Evolutionary conservation across 2,888 invertebrate genomes (phyloP).

Genomic region (Galeopsomyia nigrocyanea): DNA sequence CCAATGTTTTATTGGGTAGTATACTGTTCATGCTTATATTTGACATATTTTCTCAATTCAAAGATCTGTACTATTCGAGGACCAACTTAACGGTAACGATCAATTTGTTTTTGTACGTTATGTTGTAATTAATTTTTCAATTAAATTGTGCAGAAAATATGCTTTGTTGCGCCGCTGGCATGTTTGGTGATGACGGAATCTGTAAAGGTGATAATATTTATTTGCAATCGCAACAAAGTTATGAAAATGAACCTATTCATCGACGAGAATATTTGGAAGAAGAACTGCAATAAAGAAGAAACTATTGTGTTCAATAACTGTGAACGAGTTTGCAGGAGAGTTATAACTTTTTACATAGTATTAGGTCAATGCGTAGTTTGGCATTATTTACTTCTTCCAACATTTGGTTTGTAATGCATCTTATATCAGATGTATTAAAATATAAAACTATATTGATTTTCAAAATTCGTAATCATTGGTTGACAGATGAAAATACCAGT

Average conservation of each 20-base stretch:
- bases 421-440: background rate
- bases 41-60: conserved; percentile 46
- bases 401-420: conserved; percentile 49
- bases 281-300: conserved; percentile 46
- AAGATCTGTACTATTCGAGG: conserved; percentile 51
- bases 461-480: conserved; percentile 23
- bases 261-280: conserved; percentile 51
- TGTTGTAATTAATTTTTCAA: background rate
- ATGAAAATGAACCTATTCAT: conserved; percentile 52
- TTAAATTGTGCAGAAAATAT: conserved; percentile 44
- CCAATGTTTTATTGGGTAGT: conserved; percentile 47
- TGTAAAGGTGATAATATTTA: conserved; percentile 49
- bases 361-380: conserved; percentile 48
- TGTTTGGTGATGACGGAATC: conserved; percentile 47
- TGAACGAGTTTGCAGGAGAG: conserved; percentile 46
- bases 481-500: conserved; percentile 44
- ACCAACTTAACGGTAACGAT: conserved; percentile 32
- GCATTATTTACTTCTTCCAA: conserved; percentile 51
- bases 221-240: conserved; percentile 49
- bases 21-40: conserved; percentile 48
- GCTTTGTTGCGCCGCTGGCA: conserved; percentile 49
- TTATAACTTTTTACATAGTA: conserved; percentile 40
- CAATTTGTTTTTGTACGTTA: background rate
- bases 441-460: background rate
- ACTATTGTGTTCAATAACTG: conserved; percentile 48